Base-by-base conservation (phyloP, 2,113 vertebrate species). In the Epinephelus cyanopodus region DNA sequence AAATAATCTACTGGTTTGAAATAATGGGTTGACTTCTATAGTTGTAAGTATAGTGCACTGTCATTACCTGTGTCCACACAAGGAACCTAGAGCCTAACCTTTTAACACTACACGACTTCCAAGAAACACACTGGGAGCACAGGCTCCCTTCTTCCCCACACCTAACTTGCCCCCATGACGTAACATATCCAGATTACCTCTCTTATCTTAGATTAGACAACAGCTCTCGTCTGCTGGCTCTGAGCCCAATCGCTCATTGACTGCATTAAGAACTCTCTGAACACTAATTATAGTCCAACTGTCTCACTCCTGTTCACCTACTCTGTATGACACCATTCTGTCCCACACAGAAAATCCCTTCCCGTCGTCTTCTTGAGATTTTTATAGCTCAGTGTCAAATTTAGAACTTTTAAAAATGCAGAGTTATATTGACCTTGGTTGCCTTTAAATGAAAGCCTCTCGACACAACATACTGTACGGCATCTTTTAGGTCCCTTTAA, bases 101-200 rank as follows among this genome's bases (percentile, higher is more conserved):
- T 56, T 29, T 18, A 76, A 77, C 50, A 65, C 56, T 15, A 7
- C 39, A 52, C 18, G 6, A 69, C 37, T n/a, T 50, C 25, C 6
- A 45, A 68, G 60, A 78, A 76, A 56, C 70, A 76, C 33, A 75
- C 52, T 53, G 18, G 61, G 4, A 50, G 72, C 56, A 45, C 62
- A 47, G 60, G 69, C 23, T 56, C 29, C 27, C n/a, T 42, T 80
- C 77, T 57, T 82, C 19, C 3, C 18, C 4, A 39, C 19, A 79
- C 17, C 58, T 48, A 37, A 12, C 19, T 25, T 73, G 53, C 17
- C n/a, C 12, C 48, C 65, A 67, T 87, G 83, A 89, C 66, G 73
- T 73, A 88, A 90, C 65, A 27, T 57, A 62, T 52, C 73, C 80
- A 91, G 82, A 92, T 92, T 88, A 92, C n/a, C 57, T 60, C 81